Evolutionary conservation across 1,140 invertebrate species (phyloP).

Genomic region (Ostrea edulis): DNA sequence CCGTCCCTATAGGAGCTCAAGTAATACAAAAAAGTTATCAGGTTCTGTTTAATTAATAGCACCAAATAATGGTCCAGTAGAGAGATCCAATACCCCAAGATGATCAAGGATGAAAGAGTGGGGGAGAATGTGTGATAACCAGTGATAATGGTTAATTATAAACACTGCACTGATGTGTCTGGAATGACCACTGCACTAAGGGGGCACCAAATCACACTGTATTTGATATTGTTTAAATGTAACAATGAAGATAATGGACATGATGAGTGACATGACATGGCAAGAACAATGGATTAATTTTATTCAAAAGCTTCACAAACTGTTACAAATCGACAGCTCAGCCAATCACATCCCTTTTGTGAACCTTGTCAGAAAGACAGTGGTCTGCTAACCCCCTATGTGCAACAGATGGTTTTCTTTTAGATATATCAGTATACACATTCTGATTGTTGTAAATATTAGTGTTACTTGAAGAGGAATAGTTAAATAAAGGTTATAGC

Average conservation of each 20-base stretch:
- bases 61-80: background rate
- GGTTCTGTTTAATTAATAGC: constrained; percentile 17
- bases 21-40: background rate
- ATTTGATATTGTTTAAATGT: background rate
- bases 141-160: constrained; percentile 13
- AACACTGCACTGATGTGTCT: constrained; percentile 3
- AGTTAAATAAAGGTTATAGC: constrained; percentile 21
- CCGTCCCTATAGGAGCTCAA: background rate
- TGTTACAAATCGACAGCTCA: background rate
- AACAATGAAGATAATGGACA: background rate
- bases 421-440: background rate
- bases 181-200: constrained; percentile 20
- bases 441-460: constrained; percentile 36
- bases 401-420: constrained; percentile 34
- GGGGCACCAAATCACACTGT: background rate
- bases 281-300: background rate
- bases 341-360: background rate
- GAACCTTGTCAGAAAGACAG: constrained; percentile 30
- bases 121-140: background rate
- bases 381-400: constrained; percentile 7
- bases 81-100: background rate
- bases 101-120: constrained; percentile 6
- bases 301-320: background rate
- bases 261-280: background rate
- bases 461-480: constrained; percentile 35